These are phyloP conservation scores for Patella caerulea DNA, from an alignment of 2,888 invertebrate genomes.

Conservation along the genomic window DNA sequence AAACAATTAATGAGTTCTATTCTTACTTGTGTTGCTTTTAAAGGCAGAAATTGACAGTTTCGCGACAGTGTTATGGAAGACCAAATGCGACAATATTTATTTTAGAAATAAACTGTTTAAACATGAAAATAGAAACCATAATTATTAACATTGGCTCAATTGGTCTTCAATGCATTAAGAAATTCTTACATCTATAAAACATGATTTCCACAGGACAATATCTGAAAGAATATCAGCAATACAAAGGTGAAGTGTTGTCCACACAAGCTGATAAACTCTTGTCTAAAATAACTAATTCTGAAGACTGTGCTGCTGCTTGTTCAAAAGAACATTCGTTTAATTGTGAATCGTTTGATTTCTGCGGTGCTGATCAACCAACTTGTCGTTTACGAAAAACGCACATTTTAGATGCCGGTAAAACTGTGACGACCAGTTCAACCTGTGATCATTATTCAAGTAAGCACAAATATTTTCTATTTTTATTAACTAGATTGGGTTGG, in stretches of 20 bases:
- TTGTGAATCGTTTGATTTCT: conserved; percentile 49
- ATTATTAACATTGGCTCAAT: too few relatives aligned
- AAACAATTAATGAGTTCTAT: too few relatives aligned
- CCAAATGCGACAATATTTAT: too few relatives aligned
- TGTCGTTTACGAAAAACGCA: conserved; percentile 43
- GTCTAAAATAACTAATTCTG: conserved; percentile 30
- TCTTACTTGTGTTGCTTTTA: too few relatives aligned
- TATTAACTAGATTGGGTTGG: too few relatives aligned
- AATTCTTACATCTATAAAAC: too few relatives aligned
- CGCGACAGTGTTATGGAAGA: too few relatives aligned
- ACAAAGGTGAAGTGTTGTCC: conserved; percentile 41
- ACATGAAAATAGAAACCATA: too few relatives aligned
- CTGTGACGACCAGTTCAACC: conserved; percentile 20
- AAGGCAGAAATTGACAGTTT: too few relatives aligned
- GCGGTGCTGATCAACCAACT: conserved; percentile 26
- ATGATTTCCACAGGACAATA: conserved; percentile 43
- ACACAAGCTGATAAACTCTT: conserved; percentile 36
- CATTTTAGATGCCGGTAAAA: conserved; percentile 34
- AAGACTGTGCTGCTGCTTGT: conserved; percentile 50
- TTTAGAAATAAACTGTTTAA: too few relatives aligned
- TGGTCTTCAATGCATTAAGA: too few relatives aligned
- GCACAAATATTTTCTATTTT: neutral
- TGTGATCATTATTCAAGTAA: conserved; percentile 48
- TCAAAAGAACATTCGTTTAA: conserved; percentile 29
- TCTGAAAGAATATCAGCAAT: conserved; percentile 41